phyloP scores from a whole-genome alignment of 2,888 invertebrate species.

The Macrophya annulata region DNA sequence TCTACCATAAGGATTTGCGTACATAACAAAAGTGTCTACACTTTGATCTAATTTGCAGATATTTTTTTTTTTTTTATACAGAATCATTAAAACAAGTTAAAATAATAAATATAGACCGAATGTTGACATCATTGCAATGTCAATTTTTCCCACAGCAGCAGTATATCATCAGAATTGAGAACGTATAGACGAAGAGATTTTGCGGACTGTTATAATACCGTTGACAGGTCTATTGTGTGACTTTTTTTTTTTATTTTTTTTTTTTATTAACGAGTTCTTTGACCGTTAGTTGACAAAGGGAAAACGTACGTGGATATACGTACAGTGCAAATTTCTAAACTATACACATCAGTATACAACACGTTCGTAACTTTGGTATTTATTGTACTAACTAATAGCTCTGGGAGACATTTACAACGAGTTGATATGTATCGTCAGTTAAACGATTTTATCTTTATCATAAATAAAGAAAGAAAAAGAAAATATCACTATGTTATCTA shows the following conservation, averaged over 20 bases:
- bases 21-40: too few relatives aligned
- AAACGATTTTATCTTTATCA: neutral
- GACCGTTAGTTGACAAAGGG: slow-evolving; percentile 68
- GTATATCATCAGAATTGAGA: too few relatives aligned
- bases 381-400: neutral
- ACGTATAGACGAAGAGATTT: neutral
- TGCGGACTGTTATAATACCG: slow-evolving; percentile 5
- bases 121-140: neutral
- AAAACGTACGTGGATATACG: slow-evolving; percentile 2
- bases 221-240: slow-evolving; percentile 41
- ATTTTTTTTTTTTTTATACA: too few relatives aligned
- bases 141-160: neutral
- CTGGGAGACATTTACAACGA: neutral
- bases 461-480: neutral
- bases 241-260: slow-evolving; percentile 17
- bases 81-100: too few relatives aligned
- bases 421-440: neutral
- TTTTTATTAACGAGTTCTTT: slow-evolving; percentile 54
- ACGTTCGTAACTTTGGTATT: slow-evolving; percentile 2
- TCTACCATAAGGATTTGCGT: too few relatives aligned
- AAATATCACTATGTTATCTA: neutral
- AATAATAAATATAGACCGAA: too few relatives aligned
- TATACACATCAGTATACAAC: slow-evolving; percentile 34
- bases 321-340: slow-evolving; percentile 64
- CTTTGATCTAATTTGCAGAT: too few relatives aligned